Conservation (phyloP, 2,797 vertebrate species). For the Morelia viridis region DNA sequence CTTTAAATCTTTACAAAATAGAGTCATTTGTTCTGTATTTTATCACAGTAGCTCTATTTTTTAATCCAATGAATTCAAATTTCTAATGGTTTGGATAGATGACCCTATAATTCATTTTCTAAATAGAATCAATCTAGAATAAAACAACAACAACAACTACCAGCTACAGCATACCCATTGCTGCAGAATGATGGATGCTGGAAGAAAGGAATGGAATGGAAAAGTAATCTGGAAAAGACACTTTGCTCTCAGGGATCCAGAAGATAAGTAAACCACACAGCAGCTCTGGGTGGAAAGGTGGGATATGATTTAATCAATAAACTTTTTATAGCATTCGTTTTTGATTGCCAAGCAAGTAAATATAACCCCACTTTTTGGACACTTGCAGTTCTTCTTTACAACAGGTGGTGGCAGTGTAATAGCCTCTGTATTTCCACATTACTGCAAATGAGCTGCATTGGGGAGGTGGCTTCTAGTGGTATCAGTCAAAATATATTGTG, state of each 20-base stretch:
- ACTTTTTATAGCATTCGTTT: not conserved
- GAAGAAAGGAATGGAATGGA: not conserved
- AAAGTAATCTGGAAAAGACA: not conserved
- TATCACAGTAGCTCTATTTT: not conserved
- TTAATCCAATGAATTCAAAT: not conserved
- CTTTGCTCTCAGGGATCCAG: not conserved
- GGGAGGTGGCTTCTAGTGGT: too few relatives aligned
- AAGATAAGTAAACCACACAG: not conserved
- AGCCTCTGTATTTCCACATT: not conserved
- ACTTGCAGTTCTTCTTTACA: not conserved
- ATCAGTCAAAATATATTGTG: too few relatives aligned
- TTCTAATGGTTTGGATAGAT: not conserved
- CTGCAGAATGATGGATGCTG: not conserved
- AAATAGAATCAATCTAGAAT: not conserved
- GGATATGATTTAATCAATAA: not conserved
- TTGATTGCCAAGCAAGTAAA: not conserved
- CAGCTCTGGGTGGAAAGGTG: too few relatives aligned
- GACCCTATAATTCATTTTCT: not conserved
- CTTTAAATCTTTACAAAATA: not conserved
- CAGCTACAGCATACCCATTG: not conserved
- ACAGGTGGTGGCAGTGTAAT: conserved; percentile 1
- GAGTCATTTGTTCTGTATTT: not conserved
- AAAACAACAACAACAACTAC: not conserved
- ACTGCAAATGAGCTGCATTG: not conserved
- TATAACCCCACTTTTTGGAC: not conserved